Evolutionary conservation across 2,113 vertebrate species (phyloP).

Genomic region (Pheucticus melanocephalus): DNA sequence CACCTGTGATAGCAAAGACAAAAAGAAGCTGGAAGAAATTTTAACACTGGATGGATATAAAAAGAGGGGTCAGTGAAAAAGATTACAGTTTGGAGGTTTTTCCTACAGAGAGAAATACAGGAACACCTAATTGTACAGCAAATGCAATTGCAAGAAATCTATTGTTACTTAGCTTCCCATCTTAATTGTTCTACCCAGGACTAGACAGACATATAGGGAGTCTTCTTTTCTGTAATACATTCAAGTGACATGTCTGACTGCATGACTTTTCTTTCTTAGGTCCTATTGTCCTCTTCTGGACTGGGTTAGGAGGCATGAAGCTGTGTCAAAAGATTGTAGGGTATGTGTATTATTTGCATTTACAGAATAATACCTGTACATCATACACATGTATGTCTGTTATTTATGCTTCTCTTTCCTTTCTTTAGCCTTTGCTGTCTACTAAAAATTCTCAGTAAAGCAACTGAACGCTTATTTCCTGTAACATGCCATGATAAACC

Average conservation of each 20-base stretch:
- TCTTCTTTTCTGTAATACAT: not conserved
- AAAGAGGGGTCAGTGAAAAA: not conserved
- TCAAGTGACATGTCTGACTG: not conserved
- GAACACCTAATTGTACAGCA: not conserved
- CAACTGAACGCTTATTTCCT: not conserved
- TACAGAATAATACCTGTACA: not conserved
- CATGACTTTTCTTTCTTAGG: not conserved
- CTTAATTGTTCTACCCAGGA: not conserved
- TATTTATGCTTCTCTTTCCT: not conserved
- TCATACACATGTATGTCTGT: not conserved
- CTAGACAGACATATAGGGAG: not conserved
- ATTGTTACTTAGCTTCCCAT: not conserved
- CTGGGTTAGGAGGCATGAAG: not conserved
- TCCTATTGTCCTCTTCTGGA: not conserved
- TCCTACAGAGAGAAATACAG: not conserved
- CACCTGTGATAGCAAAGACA: not conserved
- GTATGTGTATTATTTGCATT: not conserved
- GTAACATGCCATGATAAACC: not conserved
- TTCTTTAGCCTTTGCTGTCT: not conserved
- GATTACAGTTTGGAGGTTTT: not conserved
- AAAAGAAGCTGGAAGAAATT: not conserved
- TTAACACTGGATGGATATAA: not conserved
- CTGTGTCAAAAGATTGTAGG: not conserved
- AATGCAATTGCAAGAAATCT: not conserved
- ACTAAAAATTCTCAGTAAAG: not conserved